Evolutionary conservation across 2,888 invertebrate species (phyloP), one percentile per base, ranked within the genome.

Genomic region (Crepidodera aurea): DNA sequence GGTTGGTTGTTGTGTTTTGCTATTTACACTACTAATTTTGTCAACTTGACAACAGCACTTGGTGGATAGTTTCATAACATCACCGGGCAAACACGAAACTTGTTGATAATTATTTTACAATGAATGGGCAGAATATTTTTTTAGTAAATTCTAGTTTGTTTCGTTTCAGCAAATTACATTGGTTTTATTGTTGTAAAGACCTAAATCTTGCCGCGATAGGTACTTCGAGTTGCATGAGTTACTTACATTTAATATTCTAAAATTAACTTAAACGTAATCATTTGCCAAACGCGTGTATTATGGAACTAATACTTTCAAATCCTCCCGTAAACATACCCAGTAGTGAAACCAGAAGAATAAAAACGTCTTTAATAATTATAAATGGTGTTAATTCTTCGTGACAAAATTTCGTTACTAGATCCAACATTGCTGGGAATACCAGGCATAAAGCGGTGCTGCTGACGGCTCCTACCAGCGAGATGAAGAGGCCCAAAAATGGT

Each of bases 391-490:
- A 79, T 13, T 84, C 85, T 1, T 84, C 81, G 48, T 84, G 85
- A 67, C 87, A 87, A 75, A 88, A 89, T 61, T 84, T 82, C 0
- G 87, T 84, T 3, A 94, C 89, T 68, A 95, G 82, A 73, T 96
- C 92, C 65, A 96, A 89, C 58, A 94, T 84, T 0, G 96, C 93
- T 1, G 96, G 96, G 76, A 96, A 92, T 37, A 96, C 85, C 32
- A 97, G 84, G 0, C 95, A 95, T 65, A 97, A 82, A 0, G 93
- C 89, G 3, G 95, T 91, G 70, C 94, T 93, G 77, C 94, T 93
- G 0, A 96, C 86, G 0, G 96, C 94, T 3, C 97, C 97, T 22
- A 97, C 93, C 65, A 97, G 81, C 0, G 96, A 95, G 70, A 97
- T 96, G 81, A 96, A 93, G 1, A 94, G 83, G 1, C 90, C 90